Conservation (phyloP, 2,888 invertebrate species). For the Agrilus biguttatus region DNA sequence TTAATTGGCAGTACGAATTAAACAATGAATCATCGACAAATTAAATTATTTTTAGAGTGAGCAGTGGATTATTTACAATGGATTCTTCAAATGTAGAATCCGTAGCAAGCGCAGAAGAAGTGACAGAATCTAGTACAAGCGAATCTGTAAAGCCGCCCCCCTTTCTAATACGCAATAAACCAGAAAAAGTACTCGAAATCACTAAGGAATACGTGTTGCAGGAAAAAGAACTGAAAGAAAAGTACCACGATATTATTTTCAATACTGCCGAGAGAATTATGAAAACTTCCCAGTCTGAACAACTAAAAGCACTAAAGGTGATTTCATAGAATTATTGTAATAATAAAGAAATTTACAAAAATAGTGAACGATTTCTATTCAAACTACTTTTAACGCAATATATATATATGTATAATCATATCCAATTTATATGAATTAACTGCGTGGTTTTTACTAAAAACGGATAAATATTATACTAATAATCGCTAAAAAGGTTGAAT, state of each 20-base stretch:
- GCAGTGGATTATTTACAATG: constrained; percentile 27
- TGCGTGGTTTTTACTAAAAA: too few relatives aligned
- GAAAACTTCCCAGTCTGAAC: constrained; percentile 60
- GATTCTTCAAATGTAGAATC: constrained; percentile 31
- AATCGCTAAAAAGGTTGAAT: background rate
- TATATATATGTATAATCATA: too few relatives aligned
- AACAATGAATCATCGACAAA: background rate
- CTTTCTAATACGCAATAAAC: constrained; percentile 44
- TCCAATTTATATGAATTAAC: too few relatives aligned
- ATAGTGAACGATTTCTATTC: too few relatives aligned
- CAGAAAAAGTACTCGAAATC: constrained; percentile 46
- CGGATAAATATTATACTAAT: too few relatives aligned
- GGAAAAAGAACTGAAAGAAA: constrained; percentile 64
- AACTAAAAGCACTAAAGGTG: constrained; percentile 62
- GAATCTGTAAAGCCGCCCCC: constrained; percentile 33
- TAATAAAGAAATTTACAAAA: too few relatives aligned
- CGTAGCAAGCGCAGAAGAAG: constrained; percentile 25
- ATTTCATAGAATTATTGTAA: background rate
- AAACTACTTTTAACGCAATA: too few relatives aligned
- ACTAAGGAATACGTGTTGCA: constrained; percentile 53
- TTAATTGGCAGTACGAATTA: background rate
- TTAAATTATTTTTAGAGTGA: constrained; percentile 18
- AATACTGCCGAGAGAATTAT: constrained; percentile 67
- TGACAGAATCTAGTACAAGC: constrained; percentile 29
- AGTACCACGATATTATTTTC: constrained; percentile 70